phyloP scores from a whole-genome alignment of 1,140 invertebrate species.

The Berghia stephanieae region DNA sequence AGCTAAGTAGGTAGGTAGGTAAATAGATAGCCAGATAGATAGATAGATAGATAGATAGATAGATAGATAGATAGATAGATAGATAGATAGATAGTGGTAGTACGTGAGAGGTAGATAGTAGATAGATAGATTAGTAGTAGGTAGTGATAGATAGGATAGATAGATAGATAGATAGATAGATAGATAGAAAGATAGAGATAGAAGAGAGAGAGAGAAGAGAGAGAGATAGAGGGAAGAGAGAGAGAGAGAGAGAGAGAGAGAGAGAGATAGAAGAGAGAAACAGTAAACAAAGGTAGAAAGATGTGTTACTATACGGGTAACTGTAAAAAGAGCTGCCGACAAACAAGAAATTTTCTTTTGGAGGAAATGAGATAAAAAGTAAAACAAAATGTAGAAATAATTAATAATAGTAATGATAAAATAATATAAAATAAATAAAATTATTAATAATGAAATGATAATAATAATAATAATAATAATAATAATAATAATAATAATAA shows the following conservation, averaged over 20 bases:
- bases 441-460: no score
- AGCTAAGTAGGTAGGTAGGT: background rate
- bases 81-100: background rate
- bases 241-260: background rate
- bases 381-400: no score
- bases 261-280: background rate
- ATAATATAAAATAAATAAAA: no score
- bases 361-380: no score
- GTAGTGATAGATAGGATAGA: no score
- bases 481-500: no score
- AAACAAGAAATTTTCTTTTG: slow-evolving; percentile 3
- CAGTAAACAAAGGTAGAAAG: background rate
- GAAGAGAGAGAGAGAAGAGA: background rate
- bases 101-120: no score
- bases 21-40: background rate
- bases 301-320: background rate
- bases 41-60: slow-evolving; percentile 1
- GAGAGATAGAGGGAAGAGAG: background rate
- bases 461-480: no score
- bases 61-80: slow-evolving; percentile 1
- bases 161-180: slow-evolving; percentile 1
- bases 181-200: background rate
- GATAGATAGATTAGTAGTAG: no score
- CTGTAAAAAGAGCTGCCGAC: background rate
- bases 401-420: no score